Conservation (phyloP, 2,113 vertebrate genomes). For the Todiramphus saurophagus region DNA sequence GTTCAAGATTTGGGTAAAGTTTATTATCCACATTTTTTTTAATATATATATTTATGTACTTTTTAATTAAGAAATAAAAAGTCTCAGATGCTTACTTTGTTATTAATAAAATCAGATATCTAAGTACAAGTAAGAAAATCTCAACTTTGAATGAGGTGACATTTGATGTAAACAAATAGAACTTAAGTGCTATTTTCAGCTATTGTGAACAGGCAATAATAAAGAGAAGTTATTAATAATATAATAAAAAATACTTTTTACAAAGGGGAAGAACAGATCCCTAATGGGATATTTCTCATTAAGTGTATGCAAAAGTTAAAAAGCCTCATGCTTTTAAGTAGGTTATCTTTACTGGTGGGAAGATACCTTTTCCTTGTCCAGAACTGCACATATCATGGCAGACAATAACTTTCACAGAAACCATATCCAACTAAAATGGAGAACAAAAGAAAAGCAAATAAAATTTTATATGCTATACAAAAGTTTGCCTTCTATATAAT, state of each 20-base stretch:
- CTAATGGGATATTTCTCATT: neutral
- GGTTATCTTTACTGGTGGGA: neutral
- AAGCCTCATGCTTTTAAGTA: neutral
- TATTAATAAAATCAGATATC: neutral
- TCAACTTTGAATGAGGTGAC: neutral
- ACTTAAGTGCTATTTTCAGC: neutral
- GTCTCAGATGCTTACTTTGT: neutral
- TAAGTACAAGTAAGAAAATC: neutral
- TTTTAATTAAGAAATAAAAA: neutral
- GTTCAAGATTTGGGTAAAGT: neutral
- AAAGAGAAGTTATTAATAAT: neutral
- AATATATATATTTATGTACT: neutral
- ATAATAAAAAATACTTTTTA: neutral
- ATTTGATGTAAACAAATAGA: neutral
- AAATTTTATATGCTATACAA: neutral
- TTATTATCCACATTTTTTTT: neutral
- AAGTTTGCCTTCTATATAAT: neutral
- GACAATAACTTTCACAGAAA: neutral
- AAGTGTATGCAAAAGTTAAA: neutral
- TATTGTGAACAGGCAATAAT: neutral
- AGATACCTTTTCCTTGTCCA: neutral
- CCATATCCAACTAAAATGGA: neutral
- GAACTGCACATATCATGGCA: neutral
- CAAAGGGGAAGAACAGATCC: neutral
- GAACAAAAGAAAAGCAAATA: neutral